Evolutionary conservation across 2,888 invertebrate species (phyloP).

Genomic region (Dryocosmus kuriphilus): DNA sequence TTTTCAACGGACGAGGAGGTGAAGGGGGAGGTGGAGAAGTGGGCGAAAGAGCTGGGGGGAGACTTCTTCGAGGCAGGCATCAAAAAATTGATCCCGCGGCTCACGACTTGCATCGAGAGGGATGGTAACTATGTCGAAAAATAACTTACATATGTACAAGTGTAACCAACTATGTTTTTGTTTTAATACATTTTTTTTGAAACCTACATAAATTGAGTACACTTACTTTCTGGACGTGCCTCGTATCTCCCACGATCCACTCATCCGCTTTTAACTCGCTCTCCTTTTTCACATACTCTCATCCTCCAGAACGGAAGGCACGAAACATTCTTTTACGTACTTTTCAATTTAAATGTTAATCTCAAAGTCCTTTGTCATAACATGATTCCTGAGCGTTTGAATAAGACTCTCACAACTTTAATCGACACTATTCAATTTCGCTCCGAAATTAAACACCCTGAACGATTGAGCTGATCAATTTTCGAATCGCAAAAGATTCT

Average conservation of each 20-base stretch:
- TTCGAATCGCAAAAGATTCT: not conserved
- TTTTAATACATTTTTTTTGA: no score
- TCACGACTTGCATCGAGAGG: no score
- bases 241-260: not conserved
- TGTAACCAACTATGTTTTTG: no score
- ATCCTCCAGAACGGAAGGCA: not conserved
- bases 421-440: constrained; percentile 15
- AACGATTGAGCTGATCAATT: not conserved
- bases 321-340: constrained; percentile 19
- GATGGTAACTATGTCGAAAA: no score
- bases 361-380: constrained; percentile 19
- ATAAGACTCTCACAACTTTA: not conserved
- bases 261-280: not conserved
- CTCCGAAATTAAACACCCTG: not conserved
- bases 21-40: no score
- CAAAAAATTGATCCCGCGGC: no score
- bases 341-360: constrained; percentile 37
- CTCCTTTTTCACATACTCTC: not conserved
- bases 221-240: no score
- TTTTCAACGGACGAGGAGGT: no score
- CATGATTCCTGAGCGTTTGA: constrained; percentile 3
- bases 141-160: no score
- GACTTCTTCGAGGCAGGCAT: no score
- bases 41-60: no score
- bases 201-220: no score